These are phyloP conservation scores for Hesperia comma DNA, from an alignment of 2,888 invertebrate genomes.

Conservation along the genomic window DNA sequence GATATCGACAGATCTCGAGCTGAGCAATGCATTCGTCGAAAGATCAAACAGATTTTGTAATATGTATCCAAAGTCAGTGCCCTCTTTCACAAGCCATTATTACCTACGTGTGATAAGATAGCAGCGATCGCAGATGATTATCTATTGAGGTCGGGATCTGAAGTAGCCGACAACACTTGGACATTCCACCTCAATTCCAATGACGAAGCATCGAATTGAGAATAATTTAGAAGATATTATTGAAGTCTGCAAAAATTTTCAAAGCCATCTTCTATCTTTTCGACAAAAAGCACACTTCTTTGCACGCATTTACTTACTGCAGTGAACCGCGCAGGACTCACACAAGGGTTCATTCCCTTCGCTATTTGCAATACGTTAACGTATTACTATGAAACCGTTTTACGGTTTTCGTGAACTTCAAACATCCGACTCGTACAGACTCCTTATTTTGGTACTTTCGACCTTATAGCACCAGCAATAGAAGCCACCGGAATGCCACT, in stretches of 20 bases:
- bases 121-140: not conserved
- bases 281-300: not conserved
- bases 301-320: not conserved
- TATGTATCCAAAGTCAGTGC: not conserved
- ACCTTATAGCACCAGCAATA: not conserved
- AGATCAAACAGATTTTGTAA: too few relatives aligned
- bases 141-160: not conserved
- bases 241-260: too few relatives aligned
- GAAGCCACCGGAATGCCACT: not conserved
- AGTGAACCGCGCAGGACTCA: not conserved
- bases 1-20: too few relatives aligned
- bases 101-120: not conserved
- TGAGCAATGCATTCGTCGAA: too few relatives aligned
- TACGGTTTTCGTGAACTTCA: constrained; percentile 23
- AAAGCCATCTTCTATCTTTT: too few relatives aligned
- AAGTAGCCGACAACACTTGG: not conserved
- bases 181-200: too few relatives aligned
- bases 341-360: constrained; percentile 24
- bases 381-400: constrained; percentile 16
- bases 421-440: not conserved
- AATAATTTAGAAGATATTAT: too few relatives aligned
- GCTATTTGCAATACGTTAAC: constrained; percentile 16
- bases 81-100: not conserved
- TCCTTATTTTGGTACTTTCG: not conserved
- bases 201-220: too few relatives aligned